Evolutionary conservation across 1,140 invertebrate species (phyloP), one percentile per base, ranked within the genome.

Genomic region (Aphidius gifuensis): DNA sequence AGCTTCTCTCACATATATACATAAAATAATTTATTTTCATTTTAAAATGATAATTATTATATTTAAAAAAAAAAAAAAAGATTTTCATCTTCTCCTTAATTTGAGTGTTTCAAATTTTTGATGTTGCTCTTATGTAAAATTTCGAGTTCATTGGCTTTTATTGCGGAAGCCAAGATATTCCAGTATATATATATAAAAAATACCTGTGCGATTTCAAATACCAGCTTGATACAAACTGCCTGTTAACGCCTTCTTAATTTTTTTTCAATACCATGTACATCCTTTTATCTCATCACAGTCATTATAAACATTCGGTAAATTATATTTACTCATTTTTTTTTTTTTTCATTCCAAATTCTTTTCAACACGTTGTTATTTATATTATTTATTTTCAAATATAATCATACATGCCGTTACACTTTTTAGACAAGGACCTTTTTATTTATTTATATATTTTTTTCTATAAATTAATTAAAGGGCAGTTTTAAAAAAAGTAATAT

Each of bases 151-250:
- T 63, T 63, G 61, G 61, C 61, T 40, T 42, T 58, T 58, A 63
- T 63, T 63, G 61, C 61, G 61, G 60, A 66, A 64, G 64, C 67
- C 63, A 68, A 67, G 68, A 66, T 60, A 51, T 63, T 58, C 65
- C 64, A 63, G 60, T 61, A 67, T 16, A 16, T 16, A 16, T 16
- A 16, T 16, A 16, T 16, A 16, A 16, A 16, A 16, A 16, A 16
- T 62, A 62, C 54, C 16, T 32, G 2, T 57, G 61, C 47, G 48
- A 63, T 63, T 63, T 63, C 49, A 42, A 63, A 56, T 63, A 44
- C 56, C 54, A 40, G 43, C 61, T 53, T 58, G 61, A 65, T 63
- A 58, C 48, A 63, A 56, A 48, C 43, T 58, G 55, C 45, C 61
- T 58, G 61, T 63, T 58, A 63, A 63, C 56, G 61, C 61, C 61